phyloP scores from a whole-genome alignment of 2,113 vertebrate species.

The Atherinomorus stipes region DNA sequence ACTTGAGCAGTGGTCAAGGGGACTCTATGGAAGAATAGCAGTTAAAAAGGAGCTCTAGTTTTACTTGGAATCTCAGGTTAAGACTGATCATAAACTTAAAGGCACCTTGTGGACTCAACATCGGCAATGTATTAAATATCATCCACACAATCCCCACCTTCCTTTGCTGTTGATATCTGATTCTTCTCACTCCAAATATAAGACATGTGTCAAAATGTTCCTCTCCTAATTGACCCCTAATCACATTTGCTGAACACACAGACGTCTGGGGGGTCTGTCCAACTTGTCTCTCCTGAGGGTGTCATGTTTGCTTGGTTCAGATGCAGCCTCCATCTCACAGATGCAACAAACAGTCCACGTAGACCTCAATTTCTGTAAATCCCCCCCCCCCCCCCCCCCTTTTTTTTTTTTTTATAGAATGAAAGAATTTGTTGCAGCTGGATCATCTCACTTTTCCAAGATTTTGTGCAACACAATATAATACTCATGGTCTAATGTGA shows the following conservation, averaged over 20 bases:
- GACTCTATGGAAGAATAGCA: not conserved
- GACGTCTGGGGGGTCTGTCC: constrained; percentile 61
- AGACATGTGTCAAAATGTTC: constrained; percentile 80
- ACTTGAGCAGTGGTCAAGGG: not conserved
- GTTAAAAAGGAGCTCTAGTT: not conserved
- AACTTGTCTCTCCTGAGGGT: constrained; percentile 61
- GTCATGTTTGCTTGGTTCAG: constrained; percentile 61
- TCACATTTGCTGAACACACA: constrained; percentile 79
- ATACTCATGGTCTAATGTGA: too few relatives aligned
- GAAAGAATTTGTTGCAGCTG: not conserved
- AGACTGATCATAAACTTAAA: constrained; percentile 24
- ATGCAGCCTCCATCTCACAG: not conserved
- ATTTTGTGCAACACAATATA: not conserved
- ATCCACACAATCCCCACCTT: constrained; percentile 35
- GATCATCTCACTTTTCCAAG: not conserved
- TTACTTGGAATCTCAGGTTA: not conserved
- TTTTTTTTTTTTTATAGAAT: not conserved
- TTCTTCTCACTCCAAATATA: constrained; percentile 69
- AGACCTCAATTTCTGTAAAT: not conserved
- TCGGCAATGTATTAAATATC: constrained; percentile 52
- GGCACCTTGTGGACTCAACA: constrained; percentile 33
- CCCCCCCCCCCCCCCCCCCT: too few relatives aligned
- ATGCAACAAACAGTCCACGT: not conserved
- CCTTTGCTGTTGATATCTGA: constrained; percentile 47
- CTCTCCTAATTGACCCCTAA: constrained; percentile 71